Evolutionary conservation across 2,113 vertebrate species (phyloP).

Genomic region (Heterocephalus glaber): DNA sequence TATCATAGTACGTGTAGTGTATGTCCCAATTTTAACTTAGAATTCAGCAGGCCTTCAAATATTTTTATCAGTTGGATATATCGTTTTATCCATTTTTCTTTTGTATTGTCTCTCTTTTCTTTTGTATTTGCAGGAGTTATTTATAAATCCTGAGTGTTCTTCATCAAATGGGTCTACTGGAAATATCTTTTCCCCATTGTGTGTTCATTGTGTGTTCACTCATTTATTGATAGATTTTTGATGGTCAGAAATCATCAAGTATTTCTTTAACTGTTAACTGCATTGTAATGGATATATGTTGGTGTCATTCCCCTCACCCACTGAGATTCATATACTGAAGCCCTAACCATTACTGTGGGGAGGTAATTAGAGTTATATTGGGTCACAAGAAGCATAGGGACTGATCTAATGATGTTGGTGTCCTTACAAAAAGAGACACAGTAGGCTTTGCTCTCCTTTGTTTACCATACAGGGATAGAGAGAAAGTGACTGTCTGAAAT

Average conservation of each 20-base stretch:
- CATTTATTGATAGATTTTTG: background rate
- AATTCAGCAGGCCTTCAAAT: background rate
- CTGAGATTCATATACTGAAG: background rate
- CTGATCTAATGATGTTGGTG: background rate
- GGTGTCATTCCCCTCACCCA: background rate
- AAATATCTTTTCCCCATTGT: background rate
- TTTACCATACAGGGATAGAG: background rate
- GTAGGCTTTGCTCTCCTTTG: background rate
- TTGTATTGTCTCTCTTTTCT: background rate
- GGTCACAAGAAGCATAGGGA: background rate
- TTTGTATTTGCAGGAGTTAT: background rate
- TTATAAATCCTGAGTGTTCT: background rate
- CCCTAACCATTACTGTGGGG: background rate
- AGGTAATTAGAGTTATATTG: background rate
- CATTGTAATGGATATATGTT: background rate
- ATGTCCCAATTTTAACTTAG: background rate
- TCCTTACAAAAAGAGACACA: background rate
- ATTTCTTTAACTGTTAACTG: background rate
- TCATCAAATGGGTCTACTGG: background rate
- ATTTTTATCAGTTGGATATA: background rate
- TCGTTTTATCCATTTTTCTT: background rate
- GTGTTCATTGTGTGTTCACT: background rate
- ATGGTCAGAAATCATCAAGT: background rate
- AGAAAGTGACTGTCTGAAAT: background rate
- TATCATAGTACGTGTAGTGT: background rate